Conservation (phyloP, 2,113 vertebrate genomes). For the Centropus bengalensis region DNA sequence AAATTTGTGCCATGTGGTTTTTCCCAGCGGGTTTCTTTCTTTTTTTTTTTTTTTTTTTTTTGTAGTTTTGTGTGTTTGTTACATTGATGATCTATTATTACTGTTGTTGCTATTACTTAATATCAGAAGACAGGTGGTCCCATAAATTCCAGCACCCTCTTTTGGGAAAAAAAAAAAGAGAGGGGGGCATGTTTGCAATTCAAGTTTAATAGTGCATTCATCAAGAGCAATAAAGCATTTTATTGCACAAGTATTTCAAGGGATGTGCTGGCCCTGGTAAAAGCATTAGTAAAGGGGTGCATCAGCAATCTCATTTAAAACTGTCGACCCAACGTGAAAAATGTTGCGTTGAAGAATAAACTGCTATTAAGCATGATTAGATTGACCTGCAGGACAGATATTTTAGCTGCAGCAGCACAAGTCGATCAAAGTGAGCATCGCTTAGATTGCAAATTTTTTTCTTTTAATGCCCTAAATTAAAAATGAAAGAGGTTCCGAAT, state of each 20-base stretch:
- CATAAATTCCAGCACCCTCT: not conserved
- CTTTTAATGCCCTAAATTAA: conserved; percentile 50
- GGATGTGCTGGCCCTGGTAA: conserved; percentile 42
- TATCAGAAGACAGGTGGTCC: conserved; percentile 16
- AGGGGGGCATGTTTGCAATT: conserved; percentile 27
- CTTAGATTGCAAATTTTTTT: conserved; percentile 48
- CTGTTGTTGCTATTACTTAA: conserved; percentile 1
- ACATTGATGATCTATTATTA: not conserved
- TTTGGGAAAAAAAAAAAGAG: not conserved
- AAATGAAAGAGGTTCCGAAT: conserved; percentile 10
- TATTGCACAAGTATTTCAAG: conserved; percentile 54
- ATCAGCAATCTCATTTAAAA: conserved; percentile 69
- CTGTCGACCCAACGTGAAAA: conserved; percentile 63
- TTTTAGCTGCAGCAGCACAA: conserved; percentile 64
- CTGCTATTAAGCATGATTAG: conserved; percentile 73
- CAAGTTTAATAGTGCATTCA: conserved; percentile 33
- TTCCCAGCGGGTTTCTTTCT: not conserved
- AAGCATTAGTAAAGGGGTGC: conserved; percentile 56
- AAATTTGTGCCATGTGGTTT: not conserved
- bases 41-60: not conserved
- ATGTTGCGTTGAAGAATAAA: conserved; percentile 66
- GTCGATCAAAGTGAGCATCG: conserved; percentile 56
- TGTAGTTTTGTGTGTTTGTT: not conserved
- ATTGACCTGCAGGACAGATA: conserved; percentile 70
- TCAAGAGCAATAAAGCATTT: conserved; percentile 65